Percentiles rank a stretch among this genome's conserved stretches.
Evolutionary conservation across 2,797 vertebrate genomes (phyloP).

Genomic region (Acropternis orthonyx): DNA sequence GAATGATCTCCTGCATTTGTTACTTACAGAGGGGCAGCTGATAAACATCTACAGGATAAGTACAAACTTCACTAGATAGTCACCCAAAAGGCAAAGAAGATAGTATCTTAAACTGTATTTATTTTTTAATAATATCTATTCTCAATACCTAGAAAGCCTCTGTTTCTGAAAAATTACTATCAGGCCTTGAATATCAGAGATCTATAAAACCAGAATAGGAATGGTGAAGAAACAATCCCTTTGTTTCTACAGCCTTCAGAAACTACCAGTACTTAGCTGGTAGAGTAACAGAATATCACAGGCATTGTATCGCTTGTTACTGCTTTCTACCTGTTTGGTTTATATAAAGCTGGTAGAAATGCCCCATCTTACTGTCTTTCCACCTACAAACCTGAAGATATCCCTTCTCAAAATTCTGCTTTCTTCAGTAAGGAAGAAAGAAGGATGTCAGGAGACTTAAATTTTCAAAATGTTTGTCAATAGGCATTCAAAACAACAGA

Average conservation of each 20-base stretch:
- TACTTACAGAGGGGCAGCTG: constrained; percentile 3
- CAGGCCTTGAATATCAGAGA: neutral
- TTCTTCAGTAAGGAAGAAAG: neutral
- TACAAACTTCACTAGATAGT: neutral
- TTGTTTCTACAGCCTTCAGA: neutral
- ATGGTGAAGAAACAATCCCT: neutral
- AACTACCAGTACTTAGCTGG: neutral
- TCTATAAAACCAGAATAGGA: neutral
- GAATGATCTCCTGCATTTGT: neutral
- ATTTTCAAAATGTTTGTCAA: neutral
- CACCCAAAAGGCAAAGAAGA: neutral
- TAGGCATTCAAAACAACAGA: neutral
- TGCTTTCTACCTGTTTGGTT: neutral
- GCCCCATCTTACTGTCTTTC: neutral
- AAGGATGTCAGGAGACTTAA: neutral
- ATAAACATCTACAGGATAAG: neutral
- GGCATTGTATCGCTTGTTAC: neutral
- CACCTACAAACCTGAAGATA: neutral
- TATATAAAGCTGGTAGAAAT: neutral
- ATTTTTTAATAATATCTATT: neutral
- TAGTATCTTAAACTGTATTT: neutral
- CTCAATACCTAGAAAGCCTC: neutral
- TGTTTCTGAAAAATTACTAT: neutral
- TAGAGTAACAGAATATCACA: neutral
- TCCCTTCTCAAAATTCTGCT: neutral